These are phyloP conservation scores for Ophioderma brevispina DNA, from an alignment of 35 echinoderm and acorn worm genomes.

Conservation along the genomic window DNA sequence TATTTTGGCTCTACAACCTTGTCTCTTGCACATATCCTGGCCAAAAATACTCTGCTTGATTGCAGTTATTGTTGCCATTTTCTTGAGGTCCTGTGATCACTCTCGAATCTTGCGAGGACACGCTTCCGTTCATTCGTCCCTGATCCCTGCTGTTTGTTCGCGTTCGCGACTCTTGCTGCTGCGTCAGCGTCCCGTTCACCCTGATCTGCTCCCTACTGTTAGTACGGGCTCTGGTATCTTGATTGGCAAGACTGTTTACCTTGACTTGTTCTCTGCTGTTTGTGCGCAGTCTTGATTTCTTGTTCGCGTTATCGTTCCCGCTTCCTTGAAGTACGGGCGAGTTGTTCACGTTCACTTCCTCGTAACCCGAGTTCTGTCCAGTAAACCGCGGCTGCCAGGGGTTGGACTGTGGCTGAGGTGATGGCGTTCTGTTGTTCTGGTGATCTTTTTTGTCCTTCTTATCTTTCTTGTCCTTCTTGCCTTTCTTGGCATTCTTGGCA, in stretches of 20 bases:
- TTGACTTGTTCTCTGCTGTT: not conserved
- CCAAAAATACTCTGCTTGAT: not conserved
- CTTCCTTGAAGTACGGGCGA: not conserved
- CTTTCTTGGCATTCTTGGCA: not conserved
- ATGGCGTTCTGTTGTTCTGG: not conserved
- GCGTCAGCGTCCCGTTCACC: not conserved
- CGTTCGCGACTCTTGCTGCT: not conserved
- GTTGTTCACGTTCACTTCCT: not conserved
- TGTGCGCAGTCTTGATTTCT: not conserved
- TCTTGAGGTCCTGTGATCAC: not conserved
- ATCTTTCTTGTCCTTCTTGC: not conserved
- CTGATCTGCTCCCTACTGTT: not conserved
- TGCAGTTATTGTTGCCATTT: not conserved
- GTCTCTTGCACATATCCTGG: not conserved
- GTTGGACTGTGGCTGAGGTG: not conserved
- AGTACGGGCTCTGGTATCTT: not conserved
- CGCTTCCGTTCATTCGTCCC: not conserved
- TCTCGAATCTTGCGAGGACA: not conserved
- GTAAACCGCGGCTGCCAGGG: not conserved
- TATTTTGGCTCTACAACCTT: not conserved
- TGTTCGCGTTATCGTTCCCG: not conserved
- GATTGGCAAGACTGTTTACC: not conserved
- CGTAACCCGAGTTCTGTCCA: not conserved
- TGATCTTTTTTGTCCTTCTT: not conserved
- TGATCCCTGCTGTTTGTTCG: not conserved